These are phyloP conservation scores for Lerema accius DNA, from an alignment of 1,140 invertebrate species.

Conservation along the genomic window DNA sequence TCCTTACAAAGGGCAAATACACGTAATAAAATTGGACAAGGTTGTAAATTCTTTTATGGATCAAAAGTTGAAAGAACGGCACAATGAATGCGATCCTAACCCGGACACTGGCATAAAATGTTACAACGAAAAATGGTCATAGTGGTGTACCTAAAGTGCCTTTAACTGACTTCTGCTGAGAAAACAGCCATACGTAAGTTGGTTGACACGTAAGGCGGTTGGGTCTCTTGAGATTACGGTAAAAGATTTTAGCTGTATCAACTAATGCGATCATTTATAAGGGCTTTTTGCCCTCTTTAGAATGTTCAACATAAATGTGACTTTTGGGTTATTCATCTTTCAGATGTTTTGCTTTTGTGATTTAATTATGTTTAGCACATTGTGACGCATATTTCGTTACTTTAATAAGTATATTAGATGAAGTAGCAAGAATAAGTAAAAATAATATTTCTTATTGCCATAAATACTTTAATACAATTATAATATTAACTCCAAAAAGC, in stretches of 20 bases:
- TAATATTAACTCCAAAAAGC: too few relatives aligned
- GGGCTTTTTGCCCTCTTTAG: too few relatives aligned
- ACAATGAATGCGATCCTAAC: neutral
- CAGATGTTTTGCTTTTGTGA: too few relatives aligned
- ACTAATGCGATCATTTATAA: neutral
- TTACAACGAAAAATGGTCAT: slow-evolving; percentile 20
- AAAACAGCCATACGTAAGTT: slow-evolving; percentile 51
- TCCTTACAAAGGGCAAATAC: neutral
- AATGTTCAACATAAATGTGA: too few relatives aligned
- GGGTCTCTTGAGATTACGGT: slow-evolving; percentile 56
- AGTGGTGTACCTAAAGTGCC: slow-evolving; percentile 21
- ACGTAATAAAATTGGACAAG: slow-evolving; percentile 7
- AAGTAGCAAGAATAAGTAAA: too few relatives aligned
- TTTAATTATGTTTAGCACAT: too few relatives aligned
- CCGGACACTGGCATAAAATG: slow-evolving; percentile 18
- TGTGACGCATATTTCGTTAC: too few relatives aligned
- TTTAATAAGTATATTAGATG: too few relatives aligned
- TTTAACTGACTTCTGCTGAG: slow-evolving; percentile 33
- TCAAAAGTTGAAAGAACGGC: neutral
- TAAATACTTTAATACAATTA: too few relatives aligned
- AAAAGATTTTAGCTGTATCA: slow-evolving; percentile 58
- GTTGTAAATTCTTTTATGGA: slow-evolving; percentile 6
- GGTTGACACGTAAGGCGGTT: slow-evolving; percentile 50
- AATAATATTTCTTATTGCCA: too few relatives aligned
- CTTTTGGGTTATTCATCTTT: too few relatives aligned